phyloP scores from a whole-genome alignment of 2,113 vertebrate genomes.

The Brevimyrus niger region DNA sequence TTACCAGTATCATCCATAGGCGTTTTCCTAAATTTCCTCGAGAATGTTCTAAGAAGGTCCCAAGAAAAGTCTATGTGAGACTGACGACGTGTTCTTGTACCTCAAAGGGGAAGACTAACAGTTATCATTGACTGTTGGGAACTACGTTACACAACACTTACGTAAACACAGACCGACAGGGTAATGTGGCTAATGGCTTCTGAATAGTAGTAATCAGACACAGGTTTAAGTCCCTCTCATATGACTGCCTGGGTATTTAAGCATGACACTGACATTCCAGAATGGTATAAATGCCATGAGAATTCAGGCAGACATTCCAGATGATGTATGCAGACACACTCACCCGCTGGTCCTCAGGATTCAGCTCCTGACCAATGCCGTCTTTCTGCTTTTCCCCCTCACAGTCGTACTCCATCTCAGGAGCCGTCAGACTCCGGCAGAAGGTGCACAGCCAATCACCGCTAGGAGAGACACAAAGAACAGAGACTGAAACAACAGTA shows the following conservation, averaged over 20 bases:
- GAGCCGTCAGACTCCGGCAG: constrained; percentile 81
- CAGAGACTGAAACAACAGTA: neutral
- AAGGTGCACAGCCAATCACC: constrained; percentile 97
- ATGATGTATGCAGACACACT: constrained; percentile 24
- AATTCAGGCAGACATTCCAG: neutral
- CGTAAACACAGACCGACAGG: neutral
- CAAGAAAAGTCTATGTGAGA: neutral
- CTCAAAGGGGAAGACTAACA: neutral
- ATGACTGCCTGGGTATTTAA: neutral
- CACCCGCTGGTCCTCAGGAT: constrained; percentile 87
- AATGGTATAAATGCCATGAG: neutral
- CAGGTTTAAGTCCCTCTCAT: neutral
- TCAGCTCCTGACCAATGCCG: constrained; percentile 71
- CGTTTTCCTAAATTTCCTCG: neutral
- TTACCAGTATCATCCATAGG: neutral
- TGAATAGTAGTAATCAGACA: neutral
- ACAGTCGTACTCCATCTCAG: constrained; percentile 92
- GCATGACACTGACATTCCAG: neutral
- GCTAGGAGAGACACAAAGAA: constrained; percentile 51
- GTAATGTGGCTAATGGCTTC: neutral
- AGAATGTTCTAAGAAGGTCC: neutral
- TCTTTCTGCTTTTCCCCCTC: constrained; percentile 78
- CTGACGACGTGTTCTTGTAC: neutral
- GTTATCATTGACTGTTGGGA: neutral
- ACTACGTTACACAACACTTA: neutral